phyloP scores from a whole-genome alignment of 2,113 vertebrate species.

The Tiliqua scincoides region DNA sequence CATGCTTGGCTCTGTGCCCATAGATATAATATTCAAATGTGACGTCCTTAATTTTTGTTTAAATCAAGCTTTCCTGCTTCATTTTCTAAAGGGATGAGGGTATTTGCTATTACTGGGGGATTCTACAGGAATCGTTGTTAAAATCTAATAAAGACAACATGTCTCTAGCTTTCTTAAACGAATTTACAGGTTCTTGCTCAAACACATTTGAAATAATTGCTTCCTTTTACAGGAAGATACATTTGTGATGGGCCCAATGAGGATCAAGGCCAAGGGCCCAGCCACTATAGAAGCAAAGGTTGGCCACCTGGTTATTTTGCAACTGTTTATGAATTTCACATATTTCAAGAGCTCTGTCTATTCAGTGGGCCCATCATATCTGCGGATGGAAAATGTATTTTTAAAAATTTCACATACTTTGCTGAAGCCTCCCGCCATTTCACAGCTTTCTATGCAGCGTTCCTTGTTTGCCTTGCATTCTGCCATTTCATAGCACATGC shows the following conservation, averaged over 20 bases:
- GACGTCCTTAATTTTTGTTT: constrained; percentile 78
- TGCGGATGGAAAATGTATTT: too few relatives aligned
- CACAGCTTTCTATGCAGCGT: too few relatives aligned
- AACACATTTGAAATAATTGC: background rate
- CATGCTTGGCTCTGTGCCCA: constrained; percentile 76
- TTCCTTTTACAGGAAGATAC: background rate
- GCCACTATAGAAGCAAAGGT: background rate
- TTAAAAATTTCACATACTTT: too few relatives aligned
- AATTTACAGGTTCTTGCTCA: background rate
- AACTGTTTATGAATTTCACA: too few relatives aligned
- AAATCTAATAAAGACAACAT: constrained; percentile 14
- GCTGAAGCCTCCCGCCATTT: too few relatives aligned
- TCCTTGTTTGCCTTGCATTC: too few relatives aligned
- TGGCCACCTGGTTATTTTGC: too few relatives aligned
- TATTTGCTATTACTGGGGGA: background rate
- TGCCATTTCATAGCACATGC: too few relatives aligned
- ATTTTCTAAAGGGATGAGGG: constrained; percentile 41
- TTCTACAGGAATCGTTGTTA: constrained; percentile 33
- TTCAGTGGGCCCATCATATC: too few relatives aligned
- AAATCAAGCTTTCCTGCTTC: constrained; percentile 69
- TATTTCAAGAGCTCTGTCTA: background rate
- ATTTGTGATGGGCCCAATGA: background rate
- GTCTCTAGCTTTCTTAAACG: constrained; percentile 29
- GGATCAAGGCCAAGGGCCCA: background rate
- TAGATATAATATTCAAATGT: constrained; percentile 81